These are phyloP conservation scores for Aepyceros melampus DNA, from an alignment of 2,113 vertebrate genomes.

Conservation along the genomic window DNA sequence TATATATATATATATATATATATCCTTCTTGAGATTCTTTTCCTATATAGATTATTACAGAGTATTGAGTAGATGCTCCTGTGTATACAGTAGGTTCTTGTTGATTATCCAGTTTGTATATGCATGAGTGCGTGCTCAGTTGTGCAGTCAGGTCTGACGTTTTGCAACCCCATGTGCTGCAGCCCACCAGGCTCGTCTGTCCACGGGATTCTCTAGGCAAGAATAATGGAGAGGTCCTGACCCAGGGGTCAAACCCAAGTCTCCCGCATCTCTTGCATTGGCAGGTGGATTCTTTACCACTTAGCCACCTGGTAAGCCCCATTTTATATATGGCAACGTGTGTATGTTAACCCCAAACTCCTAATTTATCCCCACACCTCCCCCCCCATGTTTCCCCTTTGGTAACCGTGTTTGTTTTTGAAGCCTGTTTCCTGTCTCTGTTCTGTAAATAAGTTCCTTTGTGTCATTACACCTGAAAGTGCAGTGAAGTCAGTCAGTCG, in stretches of 20 bases:
- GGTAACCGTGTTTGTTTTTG: accelerated
- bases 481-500: neutral
- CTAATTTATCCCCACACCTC: neutral
- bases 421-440: neutral
- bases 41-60: neutral
- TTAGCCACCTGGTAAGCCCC: neutral
- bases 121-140: neutral
- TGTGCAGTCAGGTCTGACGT: neutral
- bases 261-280: neutral
- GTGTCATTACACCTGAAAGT: neutral
- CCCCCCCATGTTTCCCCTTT: neutral
- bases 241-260: neutral
- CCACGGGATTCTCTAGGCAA: neutral
- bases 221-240: neutral
- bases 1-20: neutral
- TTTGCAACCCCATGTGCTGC: neutral
- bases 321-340: neutral
- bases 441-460: neutral
- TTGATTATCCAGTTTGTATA: neutral
- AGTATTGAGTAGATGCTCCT: neutral
- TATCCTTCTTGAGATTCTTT: neutral
- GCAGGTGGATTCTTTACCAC: neutral
- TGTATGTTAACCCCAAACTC: neutral
- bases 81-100: neutral
- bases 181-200: neutral